phyloP scores from a whole-genome alignment of 2,888 invertebrate species.

The Leptinotarsa tumamoca region DNA sequence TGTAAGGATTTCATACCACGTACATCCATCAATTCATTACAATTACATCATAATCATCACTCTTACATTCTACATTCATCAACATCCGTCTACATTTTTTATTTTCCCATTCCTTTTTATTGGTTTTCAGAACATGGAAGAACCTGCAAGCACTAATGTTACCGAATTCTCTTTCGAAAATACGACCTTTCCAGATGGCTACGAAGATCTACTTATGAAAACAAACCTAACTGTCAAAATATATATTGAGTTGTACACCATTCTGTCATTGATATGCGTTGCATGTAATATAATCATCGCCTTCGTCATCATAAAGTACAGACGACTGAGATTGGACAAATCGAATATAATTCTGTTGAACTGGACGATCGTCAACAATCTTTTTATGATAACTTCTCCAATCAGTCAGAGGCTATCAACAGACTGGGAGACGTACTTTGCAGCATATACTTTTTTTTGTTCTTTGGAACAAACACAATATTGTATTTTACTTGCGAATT shows the following conservation, averaged over 20 bases:
- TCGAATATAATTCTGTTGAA: slow-evolving; percentile 40
- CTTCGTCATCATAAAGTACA: slow-evolving; percentile 41
- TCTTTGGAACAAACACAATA: slow-evolving; percentile 33
- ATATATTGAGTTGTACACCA: slow-evolving; percentile 36
- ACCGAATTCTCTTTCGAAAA: background rate
- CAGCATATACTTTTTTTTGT: slow-evolving; percentile 22
- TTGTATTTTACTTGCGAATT: slow-evolving; percentile 26
- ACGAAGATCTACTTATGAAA: slow-evolving; percentile 5
- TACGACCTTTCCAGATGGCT: background rate
- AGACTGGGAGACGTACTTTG: background rate
- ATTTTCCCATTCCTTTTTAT: slow-evolving; percentile 6
- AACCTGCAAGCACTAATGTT: background rate
- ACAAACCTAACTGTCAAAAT: background rate
- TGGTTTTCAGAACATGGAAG: slow-evolving; percentile 29
- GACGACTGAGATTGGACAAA: slow-evolving; percentile 38
- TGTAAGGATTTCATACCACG: too few relatives aligned
- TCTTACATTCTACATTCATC: background rate
- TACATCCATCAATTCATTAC: too few relatives aligned
- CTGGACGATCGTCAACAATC: slow-evolving; percentile 37
- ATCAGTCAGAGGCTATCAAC: slow-evolving; percentile 30
- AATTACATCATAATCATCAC: too few relatives aligned
- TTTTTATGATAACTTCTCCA: slow-evolving; percentile 34
- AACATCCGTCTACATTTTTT: background rate
- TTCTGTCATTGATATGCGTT: slow-evolving; percentile 34
- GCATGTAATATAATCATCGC: slow-evolving; percentile 35